Conservation (phyloP, 2,888 invertebrate genomes). For the Watsonalla cultraria region DNA sequence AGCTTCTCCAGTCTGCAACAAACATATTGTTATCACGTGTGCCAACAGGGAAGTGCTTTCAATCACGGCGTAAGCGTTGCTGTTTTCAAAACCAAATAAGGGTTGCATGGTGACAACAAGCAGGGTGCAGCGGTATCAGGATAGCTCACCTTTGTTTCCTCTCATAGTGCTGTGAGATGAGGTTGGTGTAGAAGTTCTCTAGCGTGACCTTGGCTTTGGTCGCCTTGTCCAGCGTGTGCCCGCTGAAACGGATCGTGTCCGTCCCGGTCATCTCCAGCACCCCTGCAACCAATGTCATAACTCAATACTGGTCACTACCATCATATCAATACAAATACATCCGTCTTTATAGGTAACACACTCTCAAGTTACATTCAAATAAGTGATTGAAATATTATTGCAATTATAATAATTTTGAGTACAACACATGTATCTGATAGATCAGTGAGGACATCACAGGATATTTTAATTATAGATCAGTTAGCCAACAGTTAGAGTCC, state of each 20-base stretch:
- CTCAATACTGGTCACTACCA: background rate
- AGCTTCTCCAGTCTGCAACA: slow-evolving; percentile 87
- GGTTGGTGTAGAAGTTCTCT: slow-evolving; percentile 99
- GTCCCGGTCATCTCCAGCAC: slow-evolving; percentile 91
- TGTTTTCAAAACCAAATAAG: no score
- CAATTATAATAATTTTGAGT: background rate
- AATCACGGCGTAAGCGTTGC: no score
- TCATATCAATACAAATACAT: no score
- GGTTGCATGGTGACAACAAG: no score
- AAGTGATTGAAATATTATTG: no score
- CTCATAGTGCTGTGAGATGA: slow-evolving; percentile 98
- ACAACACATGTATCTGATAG: background rate
- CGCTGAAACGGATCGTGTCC: slow-evolving; percentile 95
- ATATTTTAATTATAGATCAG: background rate
- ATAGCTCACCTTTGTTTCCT: slow-evolving; percentile 90
- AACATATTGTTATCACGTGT: background rate
- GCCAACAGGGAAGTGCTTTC: no score
- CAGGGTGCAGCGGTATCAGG: background rate
- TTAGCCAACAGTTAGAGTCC: background rate
- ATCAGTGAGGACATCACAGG: background rate
- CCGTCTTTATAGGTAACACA: no score
- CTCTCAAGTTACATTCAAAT: no score
- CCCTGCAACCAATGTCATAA: slow-evolving; percentile 71
- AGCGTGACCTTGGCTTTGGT: slow-evolving; percentile 99
- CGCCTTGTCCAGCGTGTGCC: slow-evolving; percentile 98